Evolutionary conservation across 2,113 vertebrate species (phyloP).

Genomic region (Seriola rivoliana): DNA sequence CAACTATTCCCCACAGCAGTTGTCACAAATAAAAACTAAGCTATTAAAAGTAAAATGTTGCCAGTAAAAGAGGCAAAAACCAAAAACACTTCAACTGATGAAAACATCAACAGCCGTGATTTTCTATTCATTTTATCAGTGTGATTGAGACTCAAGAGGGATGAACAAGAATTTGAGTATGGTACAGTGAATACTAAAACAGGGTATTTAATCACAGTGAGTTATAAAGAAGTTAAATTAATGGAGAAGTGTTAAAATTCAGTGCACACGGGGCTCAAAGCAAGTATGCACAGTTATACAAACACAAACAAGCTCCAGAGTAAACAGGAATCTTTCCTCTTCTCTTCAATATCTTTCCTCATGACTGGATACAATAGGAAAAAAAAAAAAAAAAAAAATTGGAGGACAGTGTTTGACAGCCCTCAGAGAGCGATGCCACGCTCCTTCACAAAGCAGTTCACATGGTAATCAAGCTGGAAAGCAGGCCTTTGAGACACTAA

Average conservation of each 20-base stretch:
- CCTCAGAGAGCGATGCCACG: conserved; percentile 38
- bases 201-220: conserved; percentile 18
- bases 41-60: conserved; percentile 1
- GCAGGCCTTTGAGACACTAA: conserved; percentile 50
- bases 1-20: neutral
- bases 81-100: conserved; percentile 1
- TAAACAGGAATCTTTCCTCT: conserved; percentile 52
- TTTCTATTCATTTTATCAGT: neutral
- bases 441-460: conserved; percentile 66
- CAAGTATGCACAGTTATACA: conserved; percentile 55
- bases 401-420: conserved; percentile 60
- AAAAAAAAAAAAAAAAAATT: conserved; percentile 19
- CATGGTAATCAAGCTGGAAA: conserved; percentile 61
- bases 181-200: conserved; percentile 15
- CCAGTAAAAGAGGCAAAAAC: conserved; percentile 3
- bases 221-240: conserved; percentile 20
- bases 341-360: conserved; percentile 54
- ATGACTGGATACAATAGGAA: conserved; percentile 34
- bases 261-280: conserved; percentile 25
- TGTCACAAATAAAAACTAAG: neutral
- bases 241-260: conserved; percentile 49
- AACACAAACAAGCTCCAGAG: conserved; percentile 61
- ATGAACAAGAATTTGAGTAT: conserved; percentile 3
- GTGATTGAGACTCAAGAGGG: neutral
- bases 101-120: neutral